phyloP scores from a whole-genome alignment of 2,888 invertebrate species.

The Itoplectis maculator region DNA sequence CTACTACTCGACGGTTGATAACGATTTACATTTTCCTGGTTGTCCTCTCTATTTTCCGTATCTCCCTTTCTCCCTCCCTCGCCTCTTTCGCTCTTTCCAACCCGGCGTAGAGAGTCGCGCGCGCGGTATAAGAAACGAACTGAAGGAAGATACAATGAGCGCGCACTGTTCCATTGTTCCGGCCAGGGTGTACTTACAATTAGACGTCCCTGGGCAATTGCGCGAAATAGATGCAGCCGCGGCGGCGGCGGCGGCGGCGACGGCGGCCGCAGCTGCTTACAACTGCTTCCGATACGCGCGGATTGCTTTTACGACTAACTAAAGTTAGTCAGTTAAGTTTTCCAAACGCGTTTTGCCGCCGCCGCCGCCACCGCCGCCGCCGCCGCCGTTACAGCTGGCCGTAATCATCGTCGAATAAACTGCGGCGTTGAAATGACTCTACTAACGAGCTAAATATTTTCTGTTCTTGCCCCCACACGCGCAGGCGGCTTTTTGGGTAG shows the following conservation, averaged over 20 bases:
- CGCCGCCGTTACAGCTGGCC: too few species aligned
- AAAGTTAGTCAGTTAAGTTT: constrained; percentile 32
- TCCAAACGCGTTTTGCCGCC: neutral
- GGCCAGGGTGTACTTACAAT: constrained; percentile 33
- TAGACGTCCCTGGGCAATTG: constrained; percentile 56
- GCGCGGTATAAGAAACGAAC: constrained; percentile 36
- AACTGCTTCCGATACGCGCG: constrained; percentile 25
- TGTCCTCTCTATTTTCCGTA: constrained; percentile 1
- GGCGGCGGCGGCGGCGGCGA: neutral
- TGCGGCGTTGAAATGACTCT: neutral
- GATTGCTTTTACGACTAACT: constrained; percentile 42
- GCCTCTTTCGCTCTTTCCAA: neutral
- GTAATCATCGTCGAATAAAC: neutral
- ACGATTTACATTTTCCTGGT: constrained; percentile 58
- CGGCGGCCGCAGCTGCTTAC: constrained; percentile 8
- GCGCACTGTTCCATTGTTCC: constrained; percentile 46
- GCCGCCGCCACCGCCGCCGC: too few species aligned
- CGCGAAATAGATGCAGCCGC: constrained; percentile 34
- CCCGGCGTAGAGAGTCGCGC: constrained; percentile 9
- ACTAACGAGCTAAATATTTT: constrained; percentile 9
- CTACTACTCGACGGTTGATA: constrained; percentile 45
- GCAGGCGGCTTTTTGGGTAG: neutral
- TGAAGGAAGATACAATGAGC: constrained; percentile 43
- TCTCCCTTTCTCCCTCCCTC: neutral
- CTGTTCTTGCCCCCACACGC: neutral